These are phyloP conservation scores for Atrina japonica DNA, from an alignment of 2,888 invertebrate genomes.

Conservation along the genomic window DNA sequence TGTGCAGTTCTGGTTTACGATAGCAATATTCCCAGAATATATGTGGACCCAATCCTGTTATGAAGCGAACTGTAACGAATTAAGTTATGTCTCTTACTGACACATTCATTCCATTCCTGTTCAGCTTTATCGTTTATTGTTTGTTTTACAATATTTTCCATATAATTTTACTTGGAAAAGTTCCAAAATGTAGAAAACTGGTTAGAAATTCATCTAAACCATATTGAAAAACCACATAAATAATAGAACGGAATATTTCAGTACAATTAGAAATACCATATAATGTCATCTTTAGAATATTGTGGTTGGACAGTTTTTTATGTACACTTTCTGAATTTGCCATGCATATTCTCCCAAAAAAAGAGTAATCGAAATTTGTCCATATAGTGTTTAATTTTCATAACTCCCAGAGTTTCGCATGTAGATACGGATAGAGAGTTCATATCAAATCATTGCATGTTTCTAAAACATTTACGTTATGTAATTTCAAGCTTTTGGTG, in stretches of 20 bases:
- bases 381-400: neutral
- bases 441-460: neutral
- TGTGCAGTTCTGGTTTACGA: neutral
- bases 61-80: no score
- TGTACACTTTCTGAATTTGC: neutral
- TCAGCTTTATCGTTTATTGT: neutral
- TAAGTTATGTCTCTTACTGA: neutral
- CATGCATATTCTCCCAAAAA: neutral
- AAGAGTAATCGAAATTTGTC: constrained; percentile 1
- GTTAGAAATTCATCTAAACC: neutral
- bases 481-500: neutral
- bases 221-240: neutral
- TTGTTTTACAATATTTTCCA: neutral
- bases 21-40: neutral
- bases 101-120: neutral
- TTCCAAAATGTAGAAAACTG: neutral
- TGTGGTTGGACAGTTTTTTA: neutral
- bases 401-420: neutral
- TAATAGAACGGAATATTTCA: neutral
- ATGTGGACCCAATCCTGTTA: no score
- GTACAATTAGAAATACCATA: neutral
- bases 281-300: neutral
- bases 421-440: neutral
- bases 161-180: neutral
- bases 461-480: neutral